These are phyloP conservation scores for Loris lydekkerianus DNA, from an alignment of 2,797 vertebrate species.

Conservation along the genomic window DNA sequence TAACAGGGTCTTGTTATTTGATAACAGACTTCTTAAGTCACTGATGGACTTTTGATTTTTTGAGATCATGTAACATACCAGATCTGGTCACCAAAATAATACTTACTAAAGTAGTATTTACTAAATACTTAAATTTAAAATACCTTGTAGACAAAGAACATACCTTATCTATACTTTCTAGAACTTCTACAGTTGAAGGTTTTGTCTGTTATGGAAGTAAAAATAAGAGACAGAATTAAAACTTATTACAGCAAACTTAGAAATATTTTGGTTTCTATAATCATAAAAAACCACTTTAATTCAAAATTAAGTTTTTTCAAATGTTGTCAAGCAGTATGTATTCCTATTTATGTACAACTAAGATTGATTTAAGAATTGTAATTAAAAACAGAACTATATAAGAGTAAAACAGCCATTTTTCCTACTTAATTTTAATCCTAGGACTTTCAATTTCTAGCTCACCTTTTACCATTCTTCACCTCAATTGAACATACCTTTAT, in stretches of 20 bases:
- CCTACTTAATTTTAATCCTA: constrained; percentile 50
- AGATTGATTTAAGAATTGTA: constrained; percentile 69
- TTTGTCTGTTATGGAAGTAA: constrained; percentile 91
- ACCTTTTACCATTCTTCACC: constrained; percentile 55
- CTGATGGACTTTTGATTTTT: constrained; percentile 51
- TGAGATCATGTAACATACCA: constrained; percentile 55
- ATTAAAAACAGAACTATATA: constrained; percentile 54
- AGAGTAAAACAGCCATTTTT: constrained; percentile 46
- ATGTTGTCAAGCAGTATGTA: not conserved
- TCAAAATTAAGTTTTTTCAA: constrained; percentile 59
- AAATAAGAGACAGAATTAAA: constrained; percentile 81
- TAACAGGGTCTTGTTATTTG: constrained; percentile 33
- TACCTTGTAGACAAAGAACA: constrained; percentile 72
- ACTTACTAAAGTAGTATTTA: constrained; percentile 66
- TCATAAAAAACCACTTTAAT: constrained; percentile 58
- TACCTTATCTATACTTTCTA: constrained; percentile 99
- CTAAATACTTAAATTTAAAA: constrained; percentile 65
- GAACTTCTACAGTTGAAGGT: constrained; percentile 95
- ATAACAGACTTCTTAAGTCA: constrained; percentile 59
- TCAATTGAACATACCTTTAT: constrained; percentile 57
- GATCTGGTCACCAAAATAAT: constrained; percentile 51
- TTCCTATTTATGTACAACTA: constrained; percentile 37
- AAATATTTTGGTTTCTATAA: constrained; percentile 38
- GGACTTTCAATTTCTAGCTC: constrained; percentile 42
- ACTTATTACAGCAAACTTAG: constrained; percentile 37